These are phyloP conservation scores for Melipona beecheii DNA, from an alignment of 2,888 invertebrate species.

Conservation along the genomic window DNA sequence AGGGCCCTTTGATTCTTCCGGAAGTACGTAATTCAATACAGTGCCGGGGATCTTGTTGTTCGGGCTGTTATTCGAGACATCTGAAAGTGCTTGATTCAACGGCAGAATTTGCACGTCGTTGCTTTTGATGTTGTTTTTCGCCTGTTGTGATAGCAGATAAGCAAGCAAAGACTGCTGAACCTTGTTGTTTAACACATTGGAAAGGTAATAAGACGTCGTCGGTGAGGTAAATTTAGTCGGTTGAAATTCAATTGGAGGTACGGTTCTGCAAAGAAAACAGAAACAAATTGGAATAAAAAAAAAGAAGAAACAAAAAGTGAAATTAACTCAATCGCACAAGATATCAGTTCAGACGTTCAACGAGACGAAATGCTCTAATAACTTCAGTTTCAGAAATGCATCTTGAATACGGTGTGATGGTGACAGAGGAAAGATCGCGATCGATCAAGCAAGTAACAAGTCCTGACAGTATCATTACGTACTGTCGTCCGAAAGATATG, in stretches of 20 bases:
- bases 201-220: slow-evolving; percentile 37
- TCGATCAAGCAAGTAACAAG: slow-evolving; percentile 41
- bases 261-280: slow-evolving; percentile 25
- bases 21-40: slow-evolving; percentile 65
- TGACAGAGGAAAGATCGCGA: slow-evolving; percentile 11
- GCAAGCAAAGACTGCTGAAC: slow-evolving; percentile 32
- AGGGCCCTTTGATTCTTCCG: slow-evolving; percentile 48
- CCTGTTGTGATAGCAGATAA: slow-evolving; percentile 27
- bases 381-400: background rate
- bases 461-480: slow-evolving; percentile 63
- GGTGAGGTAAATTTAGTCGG: slow-evolving; percentile 40
- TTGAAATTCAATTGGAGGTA: slow-evolving; percentile 38
- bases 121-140: slow-evolving; percentile 32
- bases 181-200: slow-evolving; percentile 39
- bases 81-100: slow-evolving; percentile 63
- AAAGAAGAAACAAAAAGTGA: background rate
- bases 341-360: background rate
- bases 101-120: slow-evolving; percentile 38
- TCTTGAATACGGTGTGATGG: background rate
- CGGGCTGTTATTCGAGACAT: slow-evolving; percentile 38
- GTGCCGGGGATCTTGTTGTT: slow-evolving; percentile 40
- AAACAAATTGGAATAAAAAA: background rate
- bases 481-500: slow-evolving; percentile 63
- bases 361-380: background rate
- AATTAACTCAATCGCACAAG: background rate